phyloP scores from a whole-genome alignment of 1,140 invertebrate genomes.

The Leptonema lineaticorne region DNA sequence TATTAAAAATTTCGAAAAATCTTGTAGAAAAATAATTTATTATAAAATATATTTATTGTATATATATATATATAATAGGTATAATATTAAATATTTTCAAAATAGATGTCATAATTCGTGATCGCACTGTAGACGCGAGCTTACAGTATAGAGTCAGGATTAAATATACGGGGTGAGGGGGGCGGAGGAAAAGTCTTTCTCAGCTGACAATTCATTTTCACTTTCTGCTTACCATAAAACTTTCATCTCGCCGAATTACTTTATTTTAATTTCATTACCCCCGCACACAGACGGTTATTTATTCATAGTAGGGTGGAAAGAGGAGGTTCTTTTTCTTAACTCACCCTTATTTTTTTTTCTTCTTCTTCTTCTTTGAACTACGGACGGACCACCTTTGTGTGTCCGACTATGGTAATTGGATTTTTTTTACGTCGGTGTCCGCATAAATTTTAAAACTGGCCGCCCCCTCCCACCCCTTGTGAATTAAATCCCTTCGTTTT shows the following conservation, averaged over 20 bases:
- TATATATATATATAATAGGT: too few species aligned
- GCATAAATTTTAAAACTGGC: not conserved
- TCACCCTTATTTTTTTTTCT: slow-evolving; percentile 17
- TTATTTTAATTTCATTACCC: slow-evolving; percentile 29
- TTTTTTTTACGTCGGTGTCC: not conserved
- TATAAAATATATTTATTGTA: too few species aligned
- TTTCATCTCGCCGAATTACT: slow-evolving; percentile 24
- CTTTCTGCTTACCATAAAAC: slow-evolving; percentile 17
- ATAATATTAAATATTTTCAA: too few species aligned
- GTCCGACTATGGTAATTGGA: not conserved
- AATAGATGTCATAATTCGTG: too few species aligned
- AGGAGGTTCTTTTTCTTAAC: not conserved
- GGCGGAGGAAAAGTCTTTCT: not conserved
- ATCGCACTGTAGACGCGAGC: too few species aligned
- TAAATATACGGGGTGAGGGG: too few species aligned
- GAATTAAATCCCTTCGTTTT: too few species aligned
- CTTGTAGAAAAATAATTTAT: too few species aligned
- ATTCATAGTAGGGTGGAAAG: slow-evolving; percentile 15
- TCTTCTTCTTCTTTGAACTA: not conserved
- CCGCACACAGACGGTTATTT: slow-evolving; percentile 20
- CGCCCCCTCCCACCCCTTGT: not conserved
- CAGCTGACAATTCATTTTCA: slow-evolving; percentile 17
- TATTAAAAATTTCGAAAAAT: too few species aligned
- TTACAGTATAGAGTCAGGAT: not conserved
- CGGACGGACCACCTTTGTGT: slow-evolving; percentile 5